Evolutionary conservation across 2,888 invertebrate genomes (phyloP).

Genomic region (Oligia strigilis): DNA sequence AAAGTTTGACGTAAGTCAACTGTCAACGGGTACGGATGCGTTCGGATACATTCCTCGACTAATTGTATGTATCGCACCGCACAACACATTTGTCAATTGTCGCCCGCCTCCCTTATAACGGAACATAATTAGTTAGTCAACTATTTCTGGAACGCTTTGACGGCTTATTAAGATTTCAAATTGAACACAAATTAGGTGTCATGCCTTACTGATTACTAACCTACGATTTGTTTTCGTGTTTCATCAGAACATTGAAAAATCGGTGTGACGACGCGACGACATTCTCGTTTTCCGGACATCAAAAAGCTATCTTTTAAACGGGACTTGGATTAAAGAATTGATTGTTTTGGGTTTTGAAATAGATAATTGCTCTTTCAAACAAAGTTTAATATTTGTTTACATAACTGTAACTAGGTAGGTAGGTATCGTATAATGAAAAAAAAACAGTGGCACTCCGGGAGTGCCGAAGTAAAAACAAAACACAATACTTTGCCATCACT

Average conservation of each 20-base stretch:
- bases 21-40: conserved; percentile 79
- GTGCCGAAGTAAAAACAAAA: no score
- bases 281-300: conserved; percentile 88
- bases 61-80: conserved; percentile 88
- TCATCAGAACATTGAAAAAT: conserved; percentile 81
- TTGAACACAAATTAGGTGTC: conserved; percentile 90
- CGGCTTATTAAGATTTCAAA: conserved; percentile 90
- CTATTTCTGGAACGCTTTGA: conserved; percentile 89
- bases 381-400: background rate
- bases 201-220: conserved; percentile 86
- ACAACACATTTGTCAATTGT: conserved; percentile 90
- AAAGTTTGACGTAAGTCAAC: conserved; percentile 77
- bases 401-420: no score
- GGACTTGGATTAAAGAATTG: conserved; percentile 54
- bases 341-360: conserved; percentile 46
- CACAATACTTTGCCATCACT: no score
- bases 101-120: conserved; percentile 81
- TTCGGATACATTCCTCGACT: conserved; percentile 86
- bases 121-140: conserved; percentile 86
- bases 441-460: background rate
- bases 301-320: conserved; percentile 83
- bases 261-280: conserved; percentile 80
- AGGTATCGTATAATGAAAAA: background rate
- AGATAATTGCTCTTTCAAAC: conserved; percentile 34
- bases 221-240: conserved; percentile 73